Base-by-base conservation (phyloP, 2,888 invertebrate genomes). In the Himalopsyche kuldschensis region DNA sequence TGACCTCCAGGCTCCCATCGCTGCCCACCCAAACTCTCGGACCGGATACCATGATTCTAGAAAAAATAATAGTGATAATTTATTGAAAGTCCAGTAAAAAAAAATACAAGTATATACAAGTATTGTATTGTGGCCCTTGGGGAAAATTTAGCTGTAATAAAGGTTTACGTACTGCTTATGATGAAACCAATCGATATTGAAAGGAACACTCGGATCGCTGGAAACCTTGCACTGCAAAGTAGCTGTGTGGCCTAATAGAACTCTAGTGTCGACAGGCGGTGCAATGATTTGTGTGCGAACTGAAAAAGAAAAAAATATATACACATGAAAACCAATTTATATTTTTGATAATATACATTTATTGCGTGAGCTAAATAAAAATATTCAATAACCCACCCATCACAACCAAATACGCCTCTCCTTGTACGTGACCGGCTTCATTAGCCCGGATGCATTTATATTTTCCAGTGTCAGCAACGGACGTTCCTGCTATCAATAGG, bases 191-290 rank as follows among this genome's bases (percentile, higher is more conserved):
- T 96, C 95, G 87, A 97, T 94, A 88, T 96, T 95, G 89, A 94
- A 97, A 82, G 96, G 95, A 75, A 97, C 96, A 86, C 95, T 95
- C 77, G 97, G 95, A 90, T 99, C 98, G 88, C 96, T 96, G 48
- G 97, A 96, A 85, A 99, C 97, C 91, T 97, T 97, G 91, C 99
- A 99, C 89, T 97, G 97, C 87, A 99, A 91, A 76, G 97, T 96
- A 17, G 98, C 98, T 80, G 97, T 97, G 87, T 98, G 96, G 30
- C 99, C 98, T 85, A 99, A 93, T 85, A 99, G 94, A 31, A 98
- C 97, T 86, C 96, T 94, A 32, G 97, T 97, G 89, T 98, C 97
- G 86, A 96, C 97, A 80, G 98, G 98, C 81, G 98, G 98, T 87
- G 97, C 96, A 86, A 97, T 95, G 88, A 99, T 98, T 91, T 97